These are phyloP conservation scores for Gavia stellata DNA, from an alignment of 2,113 vertebrate species.

Conservation along the genomic window DNA sequence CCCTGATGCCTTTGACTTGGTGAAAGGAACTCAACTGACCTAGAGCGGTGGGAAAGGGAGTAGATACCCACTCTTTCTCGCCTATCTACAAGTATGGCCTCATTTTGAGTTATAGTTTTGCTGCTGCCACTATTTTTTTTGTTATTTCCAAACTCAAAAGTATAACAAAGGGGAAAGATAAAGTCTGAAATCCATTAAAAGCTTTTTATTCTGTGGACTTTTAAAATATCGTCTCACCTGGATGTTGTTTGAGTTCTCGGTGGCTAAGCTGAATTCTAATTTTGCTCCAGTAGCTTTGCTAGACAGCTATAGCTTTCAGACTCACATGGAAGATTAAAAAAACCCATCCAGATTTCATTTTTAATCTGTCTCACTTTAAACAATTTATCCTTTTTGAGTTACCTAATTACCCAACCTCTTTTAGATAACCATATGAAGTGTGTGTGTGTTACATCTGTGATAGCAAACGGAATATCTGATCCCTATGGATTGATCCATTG, in stretches of 20 bases:
- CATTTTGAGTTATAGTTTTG: not conserved
- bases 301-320: not conserved
- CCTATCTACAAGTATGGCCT: not conserved
- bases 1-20: fast-evolving
- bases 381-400: slow-evolving; percentile 22
- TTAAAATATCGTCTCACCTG: not conserved
- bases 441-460: not conserved
- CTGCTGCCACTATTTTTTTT: not conserved
- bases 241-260: not conserved
- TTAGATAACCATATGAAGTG: not conserved
- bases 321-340: not conserved
- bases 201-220: not conserved
- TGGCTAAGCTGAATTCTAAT: slow-evolving; percentile 2
- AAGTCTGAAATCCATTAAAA: slow-evolving; percentile 1
- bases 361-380: slow-evolving; percentile 50
- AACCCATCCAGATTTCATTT: slow-evolving; percentile 10
- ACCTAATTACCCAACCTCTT: slow-evolving; percentile 7
- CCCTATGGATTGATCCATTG: not conserved
- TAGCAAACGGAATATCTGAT: not conserved
- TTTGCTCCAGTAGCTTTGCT: not conserved
- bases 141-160: not conserved
- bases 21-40: not conserved
- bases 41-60: not conserved
- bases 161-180: not conserved
- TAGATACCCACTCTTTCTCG: not conserved